Evolutionary conservation across 2,113 vertebrate genomes (phyloP).

Genomic region (Coracopsis vasa): DNA sequence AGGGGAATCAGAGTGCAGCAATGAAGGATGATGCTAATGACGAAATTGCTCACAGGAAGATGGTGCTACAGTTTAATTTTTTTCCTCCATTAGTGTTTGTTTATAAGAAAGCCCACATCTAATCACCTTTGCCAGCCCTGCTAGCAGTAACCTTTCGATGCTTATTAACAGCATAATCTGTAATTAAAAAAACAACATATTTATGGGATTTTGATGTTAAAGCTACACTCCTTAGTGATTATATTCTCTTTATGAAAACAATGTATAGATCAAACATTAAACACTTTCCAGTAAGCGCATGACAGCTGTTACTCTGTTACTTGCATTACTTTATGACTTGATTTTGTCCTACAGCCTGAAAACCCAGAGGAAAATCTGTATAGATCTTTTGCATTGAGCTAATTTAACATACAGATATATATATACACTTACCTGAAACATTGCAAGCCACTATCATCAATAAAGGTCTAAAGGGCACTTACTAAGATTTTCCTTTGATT

Average conservation of each 20-base stretch:
- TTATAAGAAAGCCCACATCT: neutral
- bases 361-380: neutral
- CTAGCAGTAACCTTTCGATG: neutral
- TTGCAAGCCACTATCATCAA: neutral
- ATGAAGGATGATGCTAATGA: neutral
- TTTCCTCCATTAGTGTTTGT: neutral
- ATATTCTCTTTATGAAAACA: neutral
- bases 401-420: neutral
- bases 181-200: neutral
- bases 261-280: neutral
- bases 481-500: constrained; percentile 25
- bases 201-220: neutral
- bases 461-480: neutral
- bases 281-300: neutral
- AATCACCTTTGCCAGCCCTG: neutral
- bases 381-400: neutral
- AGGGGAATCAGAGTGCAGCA: neutral
- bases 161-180: fast-evolving
- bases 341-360: neutral
- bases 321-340: neutral
- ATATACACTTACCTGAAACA: neutral
- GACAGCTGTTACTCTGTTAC: neutral
- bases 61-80: neutral
- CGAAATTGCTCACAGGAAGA: neutral
- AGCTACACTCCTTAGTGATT: fast-evolving